A percentile compares a stretch with the other conserved stretches of the same genome.
These are phyloP conservation scores for Xenopus laevis DNA, from an alignment of 2,113 vertebrate genomes.

Conservation along the genomic window DNA sequence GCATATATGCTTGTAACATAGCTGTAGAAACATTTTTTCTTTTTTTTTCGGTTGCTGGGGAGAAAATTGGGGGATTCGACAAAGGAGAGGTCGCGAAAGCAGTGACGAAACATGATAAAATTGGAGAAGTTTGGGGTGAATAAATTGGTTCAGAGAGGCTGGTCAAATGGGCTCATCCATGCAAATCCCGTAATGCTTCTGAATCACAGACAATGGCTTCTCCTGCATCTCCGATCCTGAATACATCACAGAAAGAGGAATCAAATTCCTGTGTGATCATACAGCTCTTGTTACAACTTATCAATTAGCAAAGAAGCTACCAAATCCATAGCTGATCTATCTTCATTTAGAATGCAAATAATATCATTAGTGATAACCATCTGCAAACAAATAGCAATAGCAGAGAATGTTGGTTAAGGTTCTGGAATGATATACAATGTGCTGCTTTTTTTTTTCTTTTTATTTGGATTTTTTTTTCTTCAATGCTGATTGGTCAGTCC, in stretches of 20 bases:
- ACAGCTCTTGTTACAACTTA: conserved; percentile 58
- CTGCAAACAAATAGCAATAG: conserved; percentile 43
- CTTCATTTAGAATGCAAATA: conserved; percentile 62
- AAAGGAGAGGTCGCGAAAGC: conserved; percentile 53
- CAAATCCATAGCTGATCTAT: conserved; percentile 57
- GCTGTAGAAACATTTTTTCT: conserved; percentile 61
- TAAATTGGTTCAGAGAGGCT: conserved; percentile 52
- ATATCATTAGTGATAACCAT: too few relatives aligned
- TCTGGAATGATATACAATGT: conserved; percentile 68
- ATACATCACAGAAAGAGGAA: conserved; percentile 54
- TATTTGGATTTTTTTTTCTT: conserved; percentile 53
- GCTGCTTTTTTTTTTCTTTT: conserved; percentile 66
- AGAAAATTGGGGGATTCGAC: conserved; percentile 51
- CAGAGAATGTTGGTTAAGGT: conserved; percentile 61
- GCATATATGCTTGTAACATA: conserved; percentile 78
- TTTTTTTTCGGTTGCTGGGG: conserved; percentile 48
- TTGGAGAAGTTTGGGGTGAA: conserved; percentile 35
- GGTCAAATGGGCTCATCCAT: conserved; percentile 57
- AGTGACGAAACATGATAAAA: conserved; percentile 25
- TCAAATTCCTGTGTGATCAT: conserved; percentile 46
- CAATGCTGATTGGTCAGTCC: conserved; percentile 67
- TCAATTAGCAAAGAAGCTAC: conserved; percentile 54
- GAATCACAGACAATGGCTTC: conserved; percentile 51
- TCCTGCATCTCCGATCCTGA: conserved; percentile 60
- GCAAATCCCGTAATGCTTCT: conserved; percentile 42